Evolutionary conservation across 2,888 invertebrate species (phyloP), one percentile per base, ranked within the genome.

Genomic region (Seira sanloemensis): DNA sequence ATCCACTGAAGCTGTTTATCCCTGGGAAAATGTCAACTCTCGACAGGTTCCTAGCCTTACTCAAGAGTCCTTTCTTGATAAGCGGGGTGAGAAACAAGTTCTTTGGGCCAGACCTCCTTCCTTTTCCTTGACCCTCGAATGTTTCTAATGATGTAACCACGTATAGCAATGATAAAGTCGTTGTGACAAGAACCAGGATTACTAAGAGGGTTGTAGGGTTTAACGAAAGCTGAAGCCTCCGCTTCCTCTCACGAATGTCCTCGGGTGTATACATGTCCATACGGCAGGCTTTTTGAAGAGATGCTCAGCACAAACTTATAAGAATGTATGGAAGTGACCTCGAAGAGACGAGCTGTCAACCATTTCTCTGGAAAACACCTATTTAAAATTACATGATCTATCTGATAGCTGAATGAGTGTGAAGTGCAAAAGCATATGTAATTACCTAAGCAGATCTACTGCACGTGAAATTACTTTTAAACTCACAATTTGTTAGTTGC

Each of bases 1-100:
- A 97, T 9, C 96, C 96, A n/a, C 96, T 93, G 90, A 95, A 95
- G 90, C 96, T 95, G 88, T 92, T 93, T 24, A 95, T 92, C 16
- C 93, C 92, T 0, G 79, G 79, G 37, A 86, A 84, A 16, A 83
- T 54, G 2, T 46, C 26, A 1, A 87, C 87, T 76, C 58, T 92
- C 92, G 71, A 78, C 89, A 18, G 91, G 90, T n/a, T 92, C 92
- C 62, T 75, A 0, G 94, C 96, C 90, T 94, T 93, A 0, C 94
- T 92, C 72, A 95, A 93, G 89, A 95, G 94, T 5, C 95, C 95
- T 80, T 92, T 93, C 90, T 95, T 94, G 37, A 97, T 93, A 77
- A 94, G 93, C 0, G 95, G 95, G 0, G 96, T 95, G 26, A 97
- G 92, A 90, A 96, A 94, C 9, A 97, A 91, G 75, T 83, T 54